These are phyloP conservation scores for Musca vetustissima DNA, from an alignment of 1,140 invertebrate genomes.

Conservation along the genomic window DNA sequence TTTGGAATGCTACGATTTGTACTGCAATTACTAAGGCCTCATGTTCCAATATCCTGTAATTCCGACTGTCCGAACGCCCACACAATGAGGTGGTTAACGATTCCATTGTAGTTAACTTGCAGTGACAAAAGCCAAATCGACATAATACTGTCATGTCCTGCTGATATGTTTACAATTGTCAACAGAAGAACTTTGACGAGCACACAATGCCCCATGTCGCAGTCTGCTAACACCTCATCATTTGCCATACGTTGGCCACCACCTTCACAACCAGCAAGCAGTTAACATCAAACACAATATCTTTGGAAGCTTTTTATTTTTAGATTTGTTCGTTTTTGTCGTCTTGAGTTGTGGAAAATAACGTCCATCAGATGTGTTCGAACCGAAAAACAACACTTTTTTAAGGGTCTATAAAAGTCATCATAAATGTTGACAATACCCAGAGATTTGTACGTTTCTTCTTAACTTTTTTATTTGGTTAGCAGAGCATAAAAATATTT, in stretches of 20 bases:
- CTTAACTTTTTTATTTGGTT: background rate
- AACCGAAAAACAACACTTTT: constrained; percentile 14
- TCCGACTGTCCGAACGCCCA: background rate
- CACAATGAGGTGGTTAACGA: background rate
- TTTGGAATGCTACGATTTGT: no score
- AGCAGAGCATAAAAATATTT: background rate
- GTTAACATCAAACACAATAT: background rate
- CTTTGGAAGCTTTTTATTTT: background rate
- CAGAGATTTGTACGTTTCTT: constrained; percentile 7
- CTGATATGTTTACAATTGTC: constrained; percentile 1
- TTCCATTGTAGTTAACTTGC: background rate
- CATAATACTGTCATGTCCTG: constrained; percentile 8
- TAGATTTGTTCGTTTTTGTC: background rate
- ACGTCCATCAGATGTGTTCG: background rate
- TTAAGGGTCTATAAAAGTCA: constrained; percentile 23
- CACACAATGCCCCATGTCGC: no score
- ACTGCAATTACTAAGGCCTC: no score
- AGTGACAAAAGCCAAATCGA: constrained; percentile 3
- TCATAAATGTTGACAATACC: constrained; percentile 24
- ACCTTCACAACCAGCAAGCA: background rate
- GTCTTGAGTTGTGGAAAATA: no score
- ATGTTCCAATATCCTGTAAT: no score
- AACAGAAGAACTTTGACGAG: no score
- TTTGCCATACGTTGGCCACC: background rate
- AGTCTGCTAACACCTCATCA: no score